Evolutionary conservation across 2,888 invertebrate species (phyloP).

Genomic region (Rhaphigaster nebulosa): DNA sequence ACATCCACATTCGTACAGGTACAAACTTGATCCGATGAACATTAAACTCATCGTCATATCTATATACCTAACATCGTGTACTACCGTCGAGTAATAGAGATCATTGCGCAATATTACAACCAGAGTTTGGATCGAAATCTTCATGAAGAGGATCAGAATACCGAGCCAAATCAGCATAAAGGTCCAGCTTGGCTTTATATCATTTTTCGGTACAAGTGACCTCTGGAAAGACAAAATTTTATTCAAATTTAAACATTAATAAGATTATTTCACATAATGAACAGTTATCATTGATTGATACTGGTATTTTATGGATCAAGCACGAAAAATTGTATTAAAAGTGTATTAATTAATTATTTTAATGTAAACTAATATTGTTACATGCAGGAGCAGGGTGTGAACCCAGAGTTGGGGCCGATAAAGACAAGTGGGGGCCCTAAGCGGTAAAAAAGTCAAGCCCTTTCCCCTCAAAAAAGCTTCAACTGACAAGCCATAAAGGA

Average conservation of each 20-base stretch:
- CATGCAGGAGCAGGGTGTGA: too few relatives aligned
- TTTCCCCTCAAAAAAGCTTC: too few relatives aligned
- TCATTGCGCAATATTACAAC: neutral
- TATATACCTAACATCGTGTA: neutral
- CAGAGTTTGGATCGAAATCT: neutral
- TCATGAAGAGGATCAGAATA: neutral
- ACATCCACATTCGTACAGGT: neutral
- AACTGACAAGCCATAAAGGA: too few relatives aligned
- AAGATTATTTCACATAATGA: too few relatives aligned
- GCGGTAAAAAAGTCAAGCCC: too few relatives aligned
- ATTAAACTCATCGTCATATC: neutral
- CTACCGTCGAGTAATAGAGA: neutral
- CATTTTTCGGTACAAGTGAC: neutral
- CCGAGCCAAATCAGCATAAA: neutral
- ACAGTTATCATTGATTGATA: too few relatives aligned
- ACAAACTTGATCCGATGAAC: neutral
- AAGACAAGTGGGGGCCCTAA: too few relatives aligned
- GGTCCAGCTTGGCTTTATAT: slow-evolving; percentile 6
- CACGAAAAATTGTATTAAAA: too few relatives aligned
- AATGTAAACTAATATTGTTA: too few relatives aligned
- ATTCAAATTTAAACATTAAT: neutral
- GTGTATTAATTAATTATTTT: too few relatives aligned
- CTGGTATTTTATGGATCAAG: too few relatives aligned
- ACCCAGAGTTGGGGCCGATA: too few relatives aligned
- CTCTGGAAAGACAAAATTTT: neutral